Base-by-base conservation (phyloP, 2,113 vertebrate species). In the Carlito syrichta region DNA sequence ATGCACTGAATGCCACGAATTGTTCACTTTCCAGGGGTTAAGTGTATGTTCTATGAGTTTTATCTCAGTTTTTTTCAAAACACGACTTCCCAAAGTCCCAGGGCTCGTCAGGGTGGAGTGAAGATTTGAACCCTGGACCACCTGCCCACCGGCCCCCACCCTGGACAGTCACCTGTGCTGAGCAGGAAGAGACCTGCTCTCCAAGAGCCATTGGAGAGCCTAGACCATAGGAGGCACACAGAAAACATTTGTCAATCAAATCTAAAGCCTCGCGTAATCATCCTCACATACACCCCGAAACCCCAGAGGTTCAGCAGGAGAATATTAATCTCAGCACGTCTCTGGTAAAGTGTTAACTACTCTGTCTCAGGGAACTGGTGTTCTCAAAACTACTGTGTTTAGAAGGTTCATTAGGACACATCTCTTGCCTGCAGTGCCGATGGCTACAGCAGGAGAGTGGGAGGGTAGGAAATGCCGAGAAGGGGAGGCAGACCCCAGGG, bases 391-490 rank as follows among this genome's bases (percentile, higher is more conserved):
- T 20, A 6, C n/a, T 6, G 14, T 40, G 9, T 54, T 35, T 11
- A 12, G 0, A n/a, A 22, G 35, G 45, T 8, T 38, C 43, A 19
- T n/a, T 2, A 66, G 56, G 56, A 35, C 10, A 1, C 27, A 1
- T 7, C 71, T 13, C 60, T 12, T 14, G n/a, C 54, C 81, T 19
- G 3, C 48, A 38, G 23, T 0, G 0, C n/a, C 27, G 48, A 19
- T 5, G 0, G 27, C 73, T 8, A 0, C 11, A 2, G 38, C 23
- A 3, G 17, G 30, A 68, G 22, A 43, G 25, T 0, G 25, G 0
- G 5, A 43, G 40, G 45, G 3, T 1, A 7, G 78, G 8, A 4
- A 6, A 0, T 3, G 27, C 2, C 0, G 12, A 22, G 19, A 4
- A n/a, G 6, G 50, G 45, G 45, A 30, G 12, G 35, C 0, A 3